A percentile compares a stretch with the other conserved stretches of the same genome.
phyloP scores from a whole-genome alignment of 2,113 vertebrate genomes.

The Cnemophilus loriae region DNA sequence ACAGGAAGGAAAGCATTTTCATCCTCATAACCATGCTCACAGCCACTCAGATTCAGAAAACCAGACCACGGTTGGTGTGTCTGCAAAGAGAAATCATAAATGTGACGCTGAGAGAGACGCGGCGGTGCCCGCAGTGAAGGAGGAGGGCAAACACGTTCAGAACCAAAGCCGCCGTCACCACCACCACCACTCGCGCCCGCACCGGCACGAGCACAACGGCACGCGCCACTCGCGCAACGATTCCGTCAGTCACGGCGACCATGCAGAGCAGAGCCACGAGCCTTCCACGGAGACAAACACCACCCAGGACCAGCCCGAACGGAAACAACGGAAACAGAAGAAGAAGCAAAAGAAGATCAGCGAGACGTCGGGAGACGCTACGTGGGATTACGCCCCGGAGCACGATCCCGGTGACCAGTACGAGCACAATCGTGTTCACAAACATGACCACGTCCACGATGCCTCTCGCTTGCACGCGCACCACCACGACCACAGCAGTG shows the following conservation, averaged over 20 bases:
- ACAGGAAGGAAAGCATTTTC: conserved; percentile 84
- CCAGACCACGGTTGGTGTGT: conserved; percentile 42
- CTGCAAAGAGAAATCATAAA: conserved; percentile 57
- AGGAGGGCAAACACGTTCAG: conserved; percentile 43
- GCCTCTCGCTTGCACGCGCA: conserved; percentile 8
- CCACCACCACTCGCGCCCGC: conserved; percentile 55
- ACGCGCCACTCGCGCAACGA: conserved; percentile 63
- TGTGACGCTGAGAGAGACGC: conserved; percentile 64
- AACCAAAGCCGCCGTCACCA: conserved; percentile 51
- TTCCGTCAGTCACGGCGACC: conserved; percentile 36
- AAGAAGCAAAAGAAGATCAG: conserved; percentile 71
- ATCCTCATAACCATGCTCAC: conserved; percentile 68
- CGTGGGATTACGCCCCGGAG: conserved; percentile 46
- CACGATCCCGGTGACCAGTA: conserved; percentile 58
- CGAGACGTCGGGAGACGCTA: conserved; percentile 59
- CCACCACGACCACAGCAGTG: conserved; percentile 23
- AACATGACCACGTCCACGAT: conserved; percentile 47
- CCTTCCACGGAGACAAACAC: conserved; percentile 71
- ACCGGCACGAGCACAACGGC: conserved; percentile 63
- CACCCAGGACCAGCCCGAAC: conserved; percentile 70
- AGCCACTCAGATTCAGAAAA: conserved; percentile 64
- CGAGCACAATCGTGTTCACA: conserved; percentile 71
- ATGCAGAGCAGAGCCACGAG: conserved; percentile 62
- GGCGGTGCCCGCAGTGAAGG: conserved; percentile 8
- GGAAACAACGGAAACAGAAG: conserved; percentile 66